Evolutionary conservation across 2,113 vertebrate species (phyloP).

Genomic region (Centropristis striata): DNA sequence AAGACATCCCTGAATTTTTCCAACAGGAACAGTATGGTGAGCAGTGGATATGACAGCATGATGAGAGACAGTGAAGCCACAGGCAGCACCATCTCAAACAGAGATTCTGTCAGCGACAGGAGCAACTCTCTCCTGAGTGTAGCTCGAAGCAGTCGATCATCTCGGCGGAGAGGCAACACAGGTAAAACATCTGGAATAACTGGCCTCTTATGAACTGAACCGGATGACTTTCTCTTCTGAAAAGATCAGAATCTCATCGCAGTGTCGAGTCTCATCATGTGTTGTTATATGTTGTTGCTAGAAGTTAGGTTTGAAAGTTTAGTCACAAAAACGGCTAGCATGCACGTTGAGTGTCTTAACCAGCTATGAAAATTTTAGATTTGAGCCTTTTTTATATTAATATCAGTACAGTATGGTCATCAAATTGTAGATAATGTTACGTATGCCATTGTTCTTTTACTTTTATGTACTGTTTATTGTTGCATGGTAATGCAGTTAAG

Average conservation of each 20-base stretch:
- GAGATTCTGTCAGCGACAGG: slow-evolving; percentile 88
- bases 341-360: neutral
- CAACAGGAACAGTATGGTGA: slow-evolving; percentile 90
- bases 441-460: neutral
- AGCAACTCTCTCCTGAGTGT: slow-evolving; percentile 69
- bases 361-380: neutral
- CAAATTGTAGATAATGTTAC: neutral
- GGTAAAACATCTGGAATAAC: slow-evolving; percentile 80
- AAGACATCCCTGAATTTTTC: slow-evolving; percentile 96
- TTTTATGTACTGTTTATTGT: neutral
- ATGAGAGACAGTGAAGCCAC: slow-evolving; percentile 94
- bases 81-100: slow-evolving; percentile 90
- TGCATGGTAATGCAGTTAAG: neutral
- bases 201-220: slow-evolving; percentile 17
- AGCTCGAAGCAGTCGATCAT: slow-evolving; percentile 86
- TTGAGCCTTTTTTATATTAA: neutral
- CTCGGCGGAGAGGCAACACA: slow-evolving; percentile 89
- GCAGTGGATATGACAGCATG: slow-evolving; percentile 96
- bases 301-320: neutral
- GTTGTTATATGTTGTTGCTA: slow-evolving; percentile 20
- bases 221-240: slow-evolving; percentile 6
- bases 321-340: neutral
- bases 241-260: neutral
- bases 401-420: neutral
- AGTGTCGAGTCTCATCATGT: neutral